Conservation (phyloP, 2,113 vertebrate species). For the Muntiacus reevesi region DNA sequence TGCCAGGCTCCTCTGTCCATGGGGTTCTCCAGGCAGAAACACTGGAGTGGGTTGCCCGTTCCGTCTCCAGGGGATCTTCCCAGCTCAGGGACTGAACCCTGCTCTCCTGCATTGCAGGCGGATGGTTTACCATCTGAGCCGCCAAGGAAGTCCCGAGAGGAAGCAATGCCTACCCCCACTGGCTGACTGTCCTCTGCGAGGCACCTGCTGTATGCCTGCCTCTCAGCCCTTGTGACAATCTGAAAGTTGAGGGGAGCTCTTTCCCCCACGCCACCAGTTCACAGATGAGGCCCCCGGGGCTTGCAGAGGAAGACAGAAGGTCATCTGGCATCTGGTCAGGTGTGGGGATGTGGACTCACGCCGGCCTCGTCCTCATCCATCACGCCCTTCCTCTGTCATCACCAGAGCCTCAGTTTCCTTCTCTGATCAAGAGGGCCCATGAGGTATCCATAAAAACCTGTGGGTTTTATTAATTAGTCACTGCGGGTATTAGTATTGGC, state of each 20-base stretch:
- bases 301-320: background rate
- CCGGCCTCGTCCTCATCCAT: background rate
- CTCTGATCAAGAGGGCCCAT: background rate
- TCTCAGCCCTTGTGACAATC: accelerated
- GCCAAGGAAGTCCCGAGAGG: background rate
- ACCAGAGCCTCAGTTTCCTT: background rate
- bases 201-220: background rate
- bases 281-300: background rate
- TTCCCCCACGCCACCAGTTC: accelerated
- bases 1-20: background rate
- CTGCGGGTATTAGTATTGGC: accelerated
- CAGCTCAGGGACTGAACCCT: background rate
- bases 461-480: background rate
- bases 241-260: background rate
- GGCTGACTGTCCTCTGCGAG: accelerated
- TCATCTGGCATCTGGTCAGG: accelerated
- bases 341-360: background rate
- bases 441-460: no score
- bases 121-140: background rate
- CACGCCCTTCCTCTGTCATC: background rate
- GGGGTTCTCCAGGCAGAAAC: background rate
- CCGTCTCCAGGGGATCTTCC: background rate
- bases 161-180: accelerated
- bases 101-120: background rate
- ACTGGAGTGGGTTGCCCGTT: background rate